Base-by-base conservation (phyloP, 2,797 vertebrate genomes). In the Paguma larvata region DNA sequence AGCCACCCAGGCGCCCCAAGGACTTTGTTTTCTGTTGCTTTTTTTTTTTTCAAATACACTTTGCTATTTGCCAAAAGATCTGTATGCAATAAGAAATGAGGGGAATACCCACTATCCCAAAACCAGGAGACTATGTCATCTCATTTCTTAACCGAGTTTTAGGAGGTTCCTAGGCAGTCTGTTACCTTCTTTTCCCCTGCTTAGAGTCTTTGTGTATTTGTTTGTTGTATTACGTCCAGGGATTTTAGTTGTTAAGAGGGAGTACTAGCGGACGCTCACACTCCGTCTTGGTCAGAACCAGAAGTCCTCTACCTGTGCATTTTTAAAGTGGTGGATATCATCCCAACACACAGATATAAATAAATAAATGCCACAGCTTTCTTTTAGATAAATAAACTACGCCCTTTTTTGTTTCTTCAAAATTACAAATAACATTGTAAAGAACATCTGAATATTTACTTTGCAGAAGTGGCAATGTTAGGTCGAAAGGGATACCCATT, bases 401-500 rank as follows among this genome's bases (percentile, higher is more conserved):
- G 34, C 30, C 46, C n/a, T 78, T 90, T 77, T 62, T 78, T 18
- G 51, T 90, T 62, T 62, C 63, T 82, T 79, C 70, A 78, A 85
- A 95, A 90, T 95, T 68, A 86, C 51, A 79, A 95, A 79, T 23
- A 79, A 78, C 62, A 85, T 21, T 63, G 21, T 79, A 91, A 79
- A 85, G 63, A 79, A 85, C 7, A 85, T 25, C 41, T 79, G 41
- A 79, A 51, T 62, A 63, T 41, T 83, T 59, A 94, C 6, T 85
- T 91, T 27, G 56, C 32, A 62, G 16, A 86, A 19, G 14, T 51
- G 5, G 15, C 85, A 95, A 78, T 72, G n/a, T 48, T 78, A 46
- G 41, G 62, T n/a, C 89, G 78, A 78, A 72, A 78, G 23, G 21
- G 32, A 34, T 27, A 93, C 8, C 53, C 59, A 85, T 63, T 75